These are phyloP conservation scores for Neosalanx taihuensis DNA, from an alignment of 2,797 vertebrate genomes.

Conservation along the genomic window DNA sequence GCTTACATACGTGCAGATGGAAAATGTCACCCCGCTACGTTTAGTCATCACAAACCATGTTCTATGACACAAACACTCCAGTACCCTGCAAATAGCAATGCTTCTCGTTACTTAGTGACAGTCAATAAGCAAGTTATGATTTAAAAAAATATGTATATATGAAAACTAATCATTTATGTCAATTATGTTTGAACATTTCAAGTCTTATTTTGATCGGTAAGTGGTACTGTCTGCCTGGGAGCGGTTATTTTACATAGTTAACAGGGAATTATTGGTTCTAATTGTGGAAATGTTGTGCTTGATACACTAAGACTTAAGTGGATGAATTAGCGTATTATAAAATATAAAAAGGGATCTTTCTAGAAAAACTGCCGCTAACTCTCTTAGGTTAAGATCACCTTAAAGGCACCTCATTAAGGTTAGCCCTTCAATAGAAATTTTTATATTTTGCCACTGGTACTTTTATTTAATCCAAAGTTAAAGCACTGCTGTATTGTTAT, in stretches of 20 bases:
- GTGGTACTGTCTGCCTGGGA: neutral
- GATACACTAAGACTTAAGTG: neutral
- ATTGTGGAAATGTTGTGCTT: neutral
- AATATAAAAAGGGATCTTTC: conserved; percentile 6
- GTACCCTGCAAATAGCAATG: neutral
- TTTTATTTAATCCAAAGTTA: too few species aligned
- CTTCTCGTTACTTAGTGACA: neutral
- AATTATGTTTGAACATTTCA: neutral
- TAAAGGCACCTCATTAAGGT: too few species aligned
- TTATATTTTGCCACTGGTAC: too few species aligned
- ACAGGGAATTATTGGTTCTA: neutral
- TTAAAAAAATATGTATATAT: too few species aligned
- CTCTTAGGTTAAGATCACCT: neutral
- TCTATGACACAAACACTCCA: neutral
- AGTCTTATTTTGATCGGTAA: neutral
- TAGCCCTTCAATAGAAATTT: too few species aligned
- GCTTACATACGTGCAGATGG: neutral
- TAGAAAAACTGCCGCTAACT: neutral
- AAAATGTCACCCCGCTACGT: neutral
- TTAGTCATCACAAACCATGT: neutral
- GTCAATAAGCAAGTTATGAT: too few species aligned
- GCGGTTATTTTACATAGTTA: neutral
- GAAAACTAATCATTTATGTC: too few species aligned
- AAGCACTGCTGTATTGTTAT: too few species aligned
- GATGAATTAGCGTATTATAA: neutral